Conservation (phyloP, 2,113 vertebrate genomes). For the Neolamprologus hecqui region DNA sequence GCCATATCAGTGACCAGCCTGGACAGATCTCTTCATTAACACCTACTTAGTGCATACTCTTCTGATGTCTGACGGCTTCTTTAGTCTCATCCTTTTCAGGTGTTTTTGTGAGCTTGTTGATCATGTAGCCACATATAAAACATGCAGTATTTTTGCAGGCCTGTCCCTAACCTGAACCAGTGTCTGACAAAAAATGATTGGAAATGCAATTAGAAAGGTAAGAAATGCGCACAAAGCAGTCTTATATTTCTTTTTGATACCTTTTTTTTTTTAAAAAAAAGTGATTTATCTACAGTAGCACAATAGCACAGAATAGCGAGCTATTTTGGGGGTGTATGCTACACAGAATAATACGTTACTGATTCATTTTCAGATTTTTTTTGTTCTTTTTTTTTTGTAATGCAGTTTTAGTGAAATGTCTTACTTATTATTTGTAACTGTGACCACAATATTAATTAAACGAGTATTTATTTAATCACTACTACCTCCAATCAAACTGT, state of each 20-base stretch:
- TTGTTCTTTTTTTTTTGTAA: neutral
- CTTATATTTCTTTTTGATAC: neutral
- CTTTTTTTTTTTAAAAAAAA: neutral
- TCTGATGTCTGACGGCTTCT: slow-evolving; percentile 27
- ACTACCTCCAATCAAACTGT: neutral
- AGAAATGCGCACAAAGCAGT: neutral
- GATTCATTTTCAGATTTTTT: neutral
- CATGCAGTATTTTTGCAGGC: slow-evolving; percentile 32
- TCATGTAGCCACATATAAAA: slow-evolving; percentile 6
- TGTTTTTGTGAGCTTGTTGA: slow-evolving; percentile 9
- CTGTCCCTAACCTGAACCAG: neutral
- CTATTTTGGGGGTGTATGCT: neutral
- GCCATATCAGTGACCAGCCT: slow-evolving; percentile 54
- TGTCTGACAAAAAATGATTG: neutral
- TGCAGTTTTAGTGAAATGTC: neutral
- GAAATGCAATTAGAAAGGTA: slow-evolving; percentile 13
- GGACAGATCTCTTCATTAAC: slow-evolving; percentile 65
- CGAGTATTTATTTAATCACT: neutral
- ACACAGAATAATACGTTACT: neutral
- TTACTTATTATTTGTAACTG: neutral
- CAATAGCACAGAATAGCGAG: neutral
- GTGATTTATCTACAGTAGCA: neutral
- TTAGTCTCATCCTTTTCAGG: slow-evolving; percentile 7
- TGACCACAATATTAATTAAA: neutral
- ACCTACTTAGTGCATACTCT: slow-evolving; percentile 45